These are phyloP conservation scores for Adineta ricciae DNA, from an alignment of 2,888 invertebrate genomes.

Conservation along the genomic window DNA sequence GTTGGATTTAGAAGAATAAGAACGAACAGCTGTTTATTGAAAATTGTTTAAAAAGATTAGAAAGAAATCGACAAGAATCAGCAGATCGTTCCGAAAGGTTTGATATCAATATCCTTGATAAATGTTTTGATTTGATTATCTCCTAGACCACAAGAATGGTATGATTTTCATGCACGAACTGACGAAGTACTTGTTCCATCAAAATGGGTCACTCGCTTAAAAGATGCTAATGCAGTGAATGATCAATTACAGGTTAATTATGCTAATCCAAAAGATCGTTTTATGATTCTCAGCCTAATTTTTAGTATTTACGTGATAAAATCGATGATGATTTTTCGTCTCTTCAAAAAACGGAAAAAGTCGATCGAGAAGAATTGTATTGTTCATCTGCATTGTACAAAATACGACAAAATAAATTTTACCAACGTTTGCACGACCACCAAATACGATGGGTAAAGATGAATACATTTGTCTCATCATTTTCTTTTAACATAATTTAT, in stretches of 20 bases:
- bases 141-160: neutral
- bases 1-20: neutral
- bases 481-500: neutral
- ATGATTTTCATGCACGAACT: neutral
- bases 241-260: neutral
- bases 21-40: neutral
- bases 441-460: neutral
- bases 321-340: neutral
- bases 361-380: neutral
- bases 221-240: neutral
- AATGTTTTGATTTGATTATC: neutral
- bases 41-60: neutral
- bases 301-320: neutral
- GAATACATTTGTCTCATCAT: no score
- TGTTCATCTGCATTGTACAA: neutral
- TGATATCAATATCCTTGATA: neutral
- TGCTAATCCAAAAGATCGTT: neutral
- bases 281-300: neutral
- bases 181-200: conserved; percentile 16
- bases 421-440: neutral
- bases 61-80: neutral
- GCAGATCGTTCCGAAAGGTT: neutral
- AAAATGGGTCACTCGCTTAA: neutral
- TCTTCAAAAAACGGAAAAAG: neutral
- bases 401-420: neutral